Evolutionary conservation across 2,797 vertebrate species (phyloP), one percentile per base, ranked within the genome.

Genomic region (Bucorvus abyssinicus): DNA sequence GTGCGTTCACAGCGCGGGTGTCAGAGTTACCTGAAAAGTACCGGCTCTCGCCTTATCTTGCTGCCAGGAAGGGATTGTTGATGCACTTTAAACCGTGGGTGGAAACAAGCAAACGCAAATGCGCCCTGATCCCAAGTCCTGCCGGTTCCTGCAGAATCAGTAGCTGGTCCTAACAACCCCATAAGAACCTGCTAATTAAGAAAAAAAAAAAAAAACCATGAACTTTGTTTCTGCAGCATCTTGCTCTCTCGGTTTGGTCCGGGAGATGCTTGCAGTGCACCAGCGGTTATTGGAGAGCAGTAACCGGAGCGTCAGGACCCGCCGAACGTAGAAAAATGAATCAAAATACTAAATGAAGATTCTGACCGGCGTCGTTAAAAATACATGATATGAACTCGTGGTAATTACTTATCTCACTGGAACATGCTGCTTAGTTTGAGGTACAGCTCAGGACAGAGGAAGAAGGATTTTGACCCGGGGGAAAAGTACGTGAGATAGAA

Each of bases 361-460:
- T 89, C 93, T 87, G 92, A 73, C 47, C 56, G 20, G 90, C 32
- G 4, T 85, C 94, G 82, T 97, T 74, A 96, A 96, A 95, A 93
- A 96, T 84, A 63, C 47, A 93, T 95, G 93, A 76, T 47, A 89
- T 89, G 95, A 94, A 89, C 94, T 96, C 93, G 87, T 92, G 93
- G 76, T 95, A 87, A 96, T 96, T 91, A 96, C 87, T 94, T 83
- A 50, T 85, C 93, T 89, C 60, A 4, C 84, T 96, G 83, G 93
- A 96, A 97, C 89, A 81, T 7, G 70, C 77, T 96, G 93, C 93
- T 95, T 88, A 84, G 85, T 76, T 96, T 18, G 79, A 94, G 85
- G 89, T 96, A 94, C 92, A 91, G 91, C 69, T 94, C 70, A 78
- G 87, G 89, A 90, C 89, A 82, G 91, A 92, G 36, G 80, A 74